Evolutionary conservation across 2,888 invertebrate genomes (phyloP).

Genomic region (Myathropa florea): DNA sequence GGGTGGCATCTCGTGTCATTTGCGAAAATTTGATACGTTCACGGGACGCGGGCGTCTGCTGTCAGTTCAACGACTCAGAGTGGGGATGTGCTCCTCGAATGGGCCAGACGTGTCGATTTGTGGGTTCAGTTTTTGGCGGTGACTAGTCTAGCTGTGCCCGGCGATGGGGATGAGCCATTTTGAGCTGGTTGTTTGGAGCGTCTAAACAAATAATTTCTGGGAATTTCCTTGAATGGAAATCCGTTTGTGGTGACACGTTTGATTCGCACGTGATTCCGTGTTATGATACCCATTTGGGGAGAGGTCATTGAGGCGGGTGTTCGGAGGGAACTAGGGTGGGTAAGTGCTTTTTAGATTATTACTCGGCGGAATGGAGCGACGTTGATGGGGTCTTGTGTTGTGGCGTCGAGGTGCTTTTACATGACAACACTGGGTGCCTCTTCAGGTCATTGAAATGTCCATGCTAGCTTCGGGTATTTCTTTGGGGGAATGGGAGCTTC

Average conservation of each 20-base stretch:
- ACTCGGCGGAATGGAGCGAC: background rate
- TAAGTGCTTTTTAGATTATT: background rate
- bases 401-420: background rate
- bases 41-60: background rate
- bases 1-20: constrained; percentile 34
- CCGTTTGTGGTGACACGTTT: constrained; percentile 35
- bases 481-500: background rate
- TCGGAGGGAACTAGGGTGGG: background rate
- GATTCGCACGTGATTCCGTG: constrained; percentile 27
- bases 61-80: constrained; percentile 62
- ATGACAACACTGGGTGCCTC: too few relatives aligned
- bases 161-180: background rate
- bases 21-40: constrained; percentile 55
- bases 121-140: constrained; percentile 33
- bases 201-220: constrained; percentile 63
- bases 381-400: background rate
- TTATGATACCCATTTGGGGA: background rate
- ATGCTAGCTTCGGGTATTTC: background rate
- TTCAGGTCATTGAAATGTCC: background rate
- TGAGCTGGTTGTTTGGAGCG: constrained; percentile 56
- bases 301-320: background rate
- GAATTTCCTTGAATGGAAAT: constrained; percentile 18
- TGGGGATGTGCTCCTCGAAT: constrained; percentile 47
- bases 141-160: background rate
- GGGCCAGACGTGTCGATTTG: constrained; percentile 70